phyloP scores from a whole-genome alignment of 2,888 invertebrate genomes.

The Tachina lurida region DNA sequence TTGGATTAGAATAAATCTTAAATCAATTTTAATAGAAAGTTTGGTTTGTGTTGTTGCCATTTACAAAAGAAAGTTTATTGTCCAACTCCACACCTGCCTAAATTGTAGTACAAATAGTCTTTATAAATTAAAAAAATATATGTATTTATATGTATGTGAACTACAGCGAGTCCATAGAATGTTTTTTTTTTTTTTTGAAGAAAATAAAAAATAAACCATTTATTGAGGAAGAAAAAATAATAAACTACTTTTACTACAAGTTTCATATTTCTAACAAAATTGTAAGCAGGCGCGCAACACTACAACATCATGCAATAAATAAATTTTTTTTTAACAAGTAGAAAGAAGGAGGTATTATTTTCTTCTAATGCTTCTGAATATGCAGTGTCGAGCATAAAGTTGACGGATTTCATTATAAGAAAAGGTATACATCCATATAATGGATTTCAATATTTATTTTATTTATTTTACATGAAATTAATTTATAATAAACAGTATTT shows the following conservation, averaged over 20 bases:
- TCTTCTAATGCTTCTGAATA: conserved; percentile 44
- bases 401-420: neutral
- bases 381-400: conserved; percentile 18
- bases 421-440: neutral
- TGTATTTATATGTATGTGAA: neutral
- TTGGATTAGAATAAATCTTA: conserved; percentile 64
- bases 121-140: neutral
- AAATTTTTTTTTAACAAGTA: conserved; percentile 54
- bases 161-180: conserved; percentile 46
- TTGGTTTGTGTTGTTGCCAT: conserved; percentile 23
- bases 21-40: conserved; percentile 58
- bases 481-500: no score
- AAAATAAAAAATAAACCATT: conserved; percentile 11
- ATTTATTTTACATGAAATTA: no score
- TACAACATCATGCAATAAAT: conserved; percentile 61
- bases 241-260: conserved; percentile 72
- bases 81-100: conserved; percentile 67
- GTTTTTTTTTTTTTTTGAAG: conserved; percentile 43
- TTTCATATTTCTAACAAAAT: conserved; percentile 71
- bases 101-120: conserved; percentile 54
- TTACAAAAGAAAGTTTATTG: conserved; percentile 59
- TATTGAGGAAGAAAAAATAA: conserved; percentile 47
- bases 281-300: conserved; percentile 48
- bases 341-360: conserved; percentile 45
- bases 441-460: no score